Evolutionary conservation across 2,113 vertebrate species (phyloP), one percentile per base, ranked within the genome.

Genomic region (Jaculus jaculus): DNA sequence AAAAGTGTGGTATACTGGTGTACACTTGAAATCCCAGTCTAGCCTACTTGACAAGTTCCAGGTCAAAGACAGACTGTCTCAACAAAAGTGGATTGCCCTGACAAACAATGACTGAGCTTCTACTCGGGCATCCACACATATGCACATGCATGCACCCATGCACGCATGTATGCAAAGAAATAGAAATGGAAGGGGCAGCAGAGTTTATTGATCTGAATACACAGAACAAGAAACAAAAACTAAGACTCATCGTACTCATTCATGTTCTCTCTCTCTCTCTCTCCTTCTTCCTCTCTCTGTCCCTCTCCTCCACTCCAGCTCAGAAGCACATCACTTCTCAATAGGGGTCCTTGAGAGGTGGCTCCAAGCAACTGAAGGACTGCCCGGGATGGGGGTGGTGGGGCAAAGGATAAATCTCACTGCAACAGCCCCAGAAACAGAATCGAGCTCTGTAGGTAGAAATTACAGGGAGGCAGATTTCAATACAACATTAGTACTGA

Each of bases 361-460:
- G 68, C 47, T 87, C 66, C 28, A 8, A 47, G 63, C 34, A n/a
- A 87, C 60, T 61, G 78, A 80, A 81, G 37, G 78, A 39, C 78
- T 93, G 69, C 90, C 90, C 85, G 78, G 69, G 63, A 92, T 42
- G 65, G 37, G 80, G 26, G 42, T 5, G 42, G 5, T 47, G 42
- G 42, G 5, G 42, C 42, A 47, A 89, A 30, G 54, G 37, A 17
- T 37, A 65, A 87, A n/a, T 89, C 88, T 92, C 28, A 23, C 75
- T 47, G 39, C 30, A 8, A 2, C 16, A 63, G 75, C 86, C 81
- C 72, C 39, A 24, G 89, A 60, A 79, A 74, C 30, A 90, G 83
- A 90, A 88, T 95, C 74, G 84, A 85, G 71, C 82, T 88, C 65
- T 5, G 37, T 82, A 85, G 85, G 78, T 73, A 92, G 91, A 94